phyloP scores from a whole-genome alignment of 2,113 vertebrate species.

The Stictonetta naevosa region DNA sequence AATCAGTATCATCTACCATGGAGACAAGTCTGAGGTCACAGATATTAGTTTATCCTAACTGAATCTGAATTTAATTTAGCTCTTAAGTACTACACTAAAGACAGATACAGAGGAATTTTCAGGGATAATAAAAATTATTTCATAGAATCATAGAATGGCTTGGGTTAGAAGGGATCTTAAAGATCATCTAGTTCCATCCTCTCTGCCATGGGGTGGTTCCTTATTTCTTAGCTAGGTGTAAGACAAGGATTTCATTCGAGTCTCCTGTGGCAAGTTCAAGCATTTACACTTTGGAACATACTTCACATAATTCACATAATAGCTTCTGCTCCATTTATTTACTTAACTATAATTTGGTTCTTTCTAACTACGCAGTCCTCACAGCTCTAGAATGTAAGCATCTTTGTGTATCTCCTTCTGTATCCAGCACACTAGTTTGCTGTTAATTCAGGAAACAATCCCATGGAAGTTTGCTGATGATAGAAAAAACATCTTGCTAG shows the following conservation, averaged over 20 bases:
- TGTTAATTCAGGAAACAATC: neutral
- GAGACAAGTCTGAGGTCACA: neutral
- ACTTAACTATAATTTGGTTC: neutral
- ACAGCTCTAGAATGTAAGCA: neutral
- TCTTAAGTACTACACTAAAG: neutral
- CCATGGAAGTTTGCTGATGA: neutral
- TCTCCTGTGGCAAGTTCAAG: neutral
- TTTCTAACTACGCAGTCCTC: neutral
- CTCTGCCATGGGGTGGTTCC: neutral
- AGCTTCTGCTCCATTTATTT: neutral
- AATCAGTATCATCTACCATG: neutral
- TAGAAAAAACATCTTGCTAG: neutral
- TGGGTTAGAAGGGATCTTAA: neutral
- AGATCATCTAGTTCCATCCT: neutral
- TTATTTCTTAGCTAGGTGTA: neutral
- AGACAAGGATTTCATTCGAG: neutral
- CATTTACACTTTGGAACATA: neutral
- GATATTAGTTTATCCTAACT: constrained; percentile 14
- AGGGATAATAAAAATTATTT: neutral
- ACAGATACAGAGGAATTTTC: neutral
- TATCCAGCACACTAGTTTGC: neutral
- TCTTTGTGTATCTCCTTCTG: neutral
- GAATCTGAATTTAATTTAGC: neutral
- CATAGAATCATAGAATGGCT: neutral
- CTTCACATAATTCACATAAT: neutral